Conservation (phyloP, 1,140 invertebrate genomes). For the Drosophila kohkoa region DNA sequence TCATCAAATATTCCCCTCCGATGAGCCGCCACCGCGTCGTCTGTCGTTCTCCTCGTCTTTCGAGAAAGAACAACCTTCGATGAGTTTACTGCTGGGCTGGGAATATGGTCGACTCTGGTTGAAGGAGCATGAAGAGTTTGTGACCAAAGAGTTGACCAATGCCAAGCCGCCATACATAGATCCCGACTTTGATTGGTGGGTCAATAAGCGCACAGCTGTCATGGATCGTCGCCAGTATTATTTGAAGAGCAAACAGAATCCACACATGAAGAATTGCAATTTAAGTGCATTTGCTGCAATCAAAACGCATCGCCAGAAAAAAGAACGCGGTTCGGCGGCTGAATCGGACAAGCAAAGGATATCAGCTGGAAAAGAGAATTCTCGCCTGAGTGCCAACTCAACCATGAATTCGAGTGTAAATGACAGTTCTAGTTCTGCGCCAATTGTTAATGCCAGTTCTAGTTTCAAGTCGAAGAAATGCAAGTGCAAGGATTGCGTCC, state of each 20-base stretch:
- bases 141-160: neutral
- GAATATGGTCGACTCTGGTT: constrained; percentile 45
- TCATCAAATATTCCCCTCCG: constrained; percentile 37
- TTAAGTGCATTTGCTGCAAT: constrained; percentile 15
- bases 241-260: constrained; percentile 23
- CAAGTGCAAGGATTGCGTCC: constrained; percentile 33
- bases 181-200: constrained; percentile 42
- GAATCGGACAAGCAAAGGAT: neutral
- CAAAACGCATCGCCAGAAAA: constrained; percentile 12
- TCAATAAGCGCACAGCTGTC: constrained; percentile 19
- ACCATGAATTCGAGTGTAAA: neutral
- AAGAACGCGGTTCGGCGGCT: too few species aligned
- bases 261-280: constrained; percentile 37
- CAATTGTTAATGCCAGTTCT: too few species aligned
- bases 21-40: neutral
- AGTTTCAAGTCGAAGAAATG: constrained; percentile 16
- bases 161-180: constrained; percentile 24
- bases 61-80: constrained; percentile 18
- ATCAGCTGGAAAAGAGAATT: neutral
- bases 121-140: constrained; percentile 25
- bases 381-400: neutral
- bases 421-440: neutral
- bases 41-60: constrained; percentile 12
- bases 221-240: constrained; percentile 37
- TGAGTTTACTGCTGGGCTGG: constrained; percentile 38